Evolutionary conservation across 2,113 vertebrate species (phyloP).

Genomic region (Rhinichthys klamathensis): DNA sequence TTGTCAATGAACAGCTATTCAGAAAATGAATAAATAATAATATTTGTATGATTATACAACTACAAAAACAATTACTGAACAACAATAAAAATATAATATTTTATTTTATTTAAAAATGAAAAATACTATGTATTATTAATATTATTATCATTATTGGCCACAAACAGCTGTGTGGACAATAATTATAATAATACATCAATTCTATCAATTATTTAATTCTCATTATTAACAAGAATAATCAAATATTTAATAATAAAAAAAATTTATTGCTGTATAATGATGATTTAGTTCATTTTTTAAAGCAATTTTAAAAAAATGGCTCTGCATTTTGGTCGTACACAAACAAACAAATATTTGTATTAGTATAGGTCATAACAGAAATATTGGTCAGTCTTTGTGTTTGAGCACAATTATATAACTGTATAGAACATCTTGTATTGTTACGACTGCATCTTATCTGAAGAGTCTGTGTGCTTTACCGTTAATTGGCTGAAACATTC

Average conservation of each 20-base stretch:
- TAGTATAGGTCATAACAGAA: background rate
- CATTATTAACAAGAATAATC: background rate
- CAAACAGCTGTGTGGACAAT: background rate
- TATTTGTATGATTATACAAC: background rate
- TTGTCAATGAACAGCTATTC: background rate
- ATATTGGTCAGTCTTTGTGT: background rate
- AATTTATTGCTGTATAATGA: background rate
- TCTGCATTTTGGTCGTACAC: background rate
- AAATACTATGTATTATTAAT: background rate
- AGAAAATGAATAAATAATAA: background rate
- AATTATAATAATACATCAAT: background rate
- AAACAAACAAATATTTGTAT: background rate
- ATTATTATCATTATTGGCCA: background rate
- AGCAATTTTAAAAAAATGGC: background rate
- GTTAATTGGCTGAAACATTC: background rate
- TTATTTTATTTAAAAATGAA: background rate
- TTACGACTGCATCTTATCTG: background rate
- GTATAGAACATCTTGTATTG: too few relatives aligned
- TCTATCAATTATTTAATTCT: too few relatives aligned
- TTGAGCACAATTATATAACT: background rate
- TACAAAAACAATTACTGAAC: too few relatives aligned
- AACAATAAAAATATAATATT: background rate
- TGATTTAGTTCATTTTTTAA: background rate
- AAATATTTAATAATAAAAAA: background rate
- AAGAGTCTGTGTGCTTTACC: background rate